Evolutionary conservation across 2,888 invertebrate species (phyloP).

Genomic region (Zaprionus obscuricornis): DNA sequence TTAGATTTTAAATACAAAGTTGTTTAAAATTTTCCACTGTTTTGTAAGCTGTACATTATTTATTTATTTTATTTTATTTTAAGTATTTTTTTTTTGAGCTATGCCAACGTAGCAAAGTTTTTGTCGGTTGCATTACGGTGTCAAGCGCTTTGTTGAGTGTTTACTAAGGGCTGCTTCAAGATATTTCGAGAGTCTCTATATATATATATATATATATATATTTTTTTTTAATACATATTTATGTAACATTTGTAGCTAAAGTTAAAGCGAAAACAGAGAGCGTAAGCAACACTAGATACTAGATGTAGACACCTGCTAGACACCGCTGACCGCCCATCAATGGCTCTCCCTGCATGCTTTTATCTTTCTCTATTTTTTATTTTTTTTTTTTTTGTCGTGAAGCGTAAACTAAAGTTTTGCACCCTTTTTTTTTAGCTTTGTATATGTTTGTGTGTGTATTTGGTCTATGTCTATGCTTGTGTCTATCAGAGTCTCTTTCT

Average conservation of each 20-base stretch:
- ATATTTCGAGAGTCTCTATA: conserved; percentile 39
- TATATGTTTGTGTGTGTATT: conserved; percentile 3
- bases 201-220: conserved; percentile 37
- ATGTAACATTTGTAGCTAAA: no score
- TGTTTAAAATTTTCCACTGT: neutral
- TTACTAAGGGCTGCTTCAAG: conserved; percentile 36
- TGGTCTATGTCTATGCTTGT: neutral
- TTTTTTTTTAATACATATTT: no score
- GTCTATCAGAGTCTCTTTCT: conserved; percentile 35
- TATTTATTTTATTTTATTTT: conserved; percentile 22
- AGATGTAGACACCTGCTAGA: conserved; percentile 48
- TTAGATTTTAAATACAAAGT: no score
- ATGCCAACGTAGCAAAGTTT: conserved; percentile 14
- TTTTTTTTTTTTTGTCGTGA: conserved; percentile 9
- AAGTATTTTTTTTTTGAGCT: conserved; percentile 5
- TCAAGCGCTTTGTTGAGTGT: conserved; percentile 47
- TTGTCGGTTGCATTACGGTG: conserved; percentile 43
- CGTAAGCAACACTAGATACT: no score
- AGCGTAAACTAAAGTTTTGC: conserved; percentile 67
- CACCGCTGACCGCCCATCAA: conserved; percentile 56
- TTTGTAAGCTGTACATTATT: no score
- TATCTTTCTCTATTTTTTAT: conserved; percentile 33
- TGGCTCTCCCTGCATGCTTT: conserved; percentile 48
- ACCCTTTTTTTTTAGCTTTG: conserved; percentile 53
- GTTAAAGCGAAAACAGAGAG: no score